phyloP scores from a whole-genome alignment of 2,888 invertebrate genomes.

The Protophormia terraenovae region DNA sequence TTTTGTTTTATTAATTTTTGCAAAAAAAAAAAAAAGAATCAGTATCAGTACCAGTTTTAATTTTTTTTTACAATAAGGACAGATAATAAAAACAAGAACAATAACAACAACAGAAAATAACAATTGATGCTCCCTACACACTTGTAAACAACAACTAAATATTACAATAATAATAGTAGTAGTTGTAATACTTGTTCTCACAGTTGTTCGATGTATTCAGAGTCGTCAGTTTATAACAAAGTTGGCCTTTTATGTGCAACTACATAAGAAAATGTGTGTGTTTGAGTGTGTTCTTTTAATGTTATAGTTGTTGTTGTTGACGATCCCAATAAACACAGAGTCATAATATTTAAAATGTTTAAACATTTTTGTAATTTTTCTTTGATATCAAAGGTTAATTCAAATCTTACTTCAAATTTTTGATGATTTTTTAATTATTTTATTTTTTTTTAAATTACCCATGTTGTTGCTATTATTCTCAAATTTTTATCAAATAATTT shows the following conservation, averaged over 20 bases:
- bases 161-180: neutral
- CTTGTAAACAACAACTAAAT: constrained; percentile 22
- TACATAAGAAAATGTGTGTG: neutral
- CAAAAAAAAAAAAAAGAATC: neutral
- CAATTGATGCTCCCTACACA: constrained; percentile 20
- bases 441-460: too few relatives aligned
- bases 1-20: neutral
- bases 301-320: constrained; percentile 32
- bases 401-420: too few relatives aligned
- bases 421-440: too few relatives aligned
- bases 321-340: too few relatives aligned
- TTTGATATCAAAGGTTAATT: too few relatives aligned
- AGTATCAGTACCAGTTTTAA: constrained; percentile 25
- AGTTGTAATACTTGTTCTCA: neutral
- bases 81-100: neutral
- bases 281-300: neutral
- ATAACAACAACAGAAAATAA: constrained; percentile 11
- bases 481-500: too few relatives aligned
- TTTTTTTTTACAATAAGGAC: too few relatives aligned
- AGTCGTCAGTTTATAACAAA: constrained; percentile 15
- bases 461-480: too few relatives aligned
- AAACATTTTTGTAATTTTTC: too few relatives aligned
- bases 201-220: neutral
- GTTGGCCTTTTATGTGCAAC: constrained; percentile 48
- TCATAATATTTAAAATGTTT: too few relatives aligned